phyloP scores from a whole-genome alignment of 2,113 vertebrate genomes.

The Sminthopsis crassicaudata region DNA sequence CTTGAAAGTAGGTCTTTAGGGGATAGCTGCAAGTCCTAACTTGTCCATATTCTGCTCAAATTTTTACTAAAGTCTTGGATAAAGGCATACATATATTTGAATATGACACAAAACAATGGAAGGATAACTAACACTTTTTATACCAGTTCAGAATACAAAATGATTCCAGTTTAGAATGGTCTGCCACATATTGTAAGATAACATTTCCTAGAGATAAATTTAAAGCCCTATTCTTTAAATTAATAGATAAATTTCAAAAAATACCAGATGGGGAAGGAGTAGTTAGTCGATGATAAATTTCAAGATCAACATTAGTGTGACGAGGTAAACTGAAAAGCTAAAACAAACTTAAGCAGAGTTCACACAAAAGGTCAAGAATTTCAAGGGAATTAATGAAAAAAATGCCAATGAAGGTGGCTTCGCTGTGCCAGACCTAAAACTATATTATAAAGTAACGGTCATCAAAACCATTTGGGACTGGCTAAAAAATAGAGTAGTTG shows the following conservation, averaged over 20 bases:
- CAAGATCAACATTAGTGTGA: background rate
- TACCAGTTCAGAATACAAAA: background rate
- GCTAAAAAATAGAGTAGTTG: too few species aligned
- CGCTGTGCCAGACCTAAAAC: too few species aligned
- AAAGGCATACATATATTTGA: background rate
- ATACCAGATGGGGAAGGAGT: background rate
- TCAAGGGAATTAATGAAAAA: too few species aligned
- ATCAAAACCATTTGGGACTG: too few species aligned
- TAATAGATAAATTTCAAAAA: background rate
- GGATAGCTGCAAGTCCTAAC: background rate
- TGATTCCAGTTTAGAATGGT: background rate
- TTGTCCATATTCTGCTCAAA: background rate
- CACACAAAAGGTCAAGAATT: too few species aligned
- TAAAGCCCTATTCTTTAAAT: background rate
- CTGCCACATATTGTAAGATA: background rate
- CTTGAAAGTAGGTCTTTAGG: background rate
- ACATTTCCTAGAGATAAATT: background rate
- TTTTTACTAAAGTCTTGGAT: background rate
- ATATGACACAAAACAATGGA: background rate
- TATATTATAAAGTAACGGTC: too few species aligned
- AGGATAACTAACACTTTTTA: background rate
- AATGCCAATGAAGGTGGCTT: too few species aligned
- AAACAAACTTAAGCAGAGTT: background rate
- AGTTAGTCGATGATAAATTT: background rate
- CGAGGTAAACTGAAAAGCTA: background rate